Conservation (phyloP, 2,888 invertebrate genomes). For the Cinara cedri region DNA sequence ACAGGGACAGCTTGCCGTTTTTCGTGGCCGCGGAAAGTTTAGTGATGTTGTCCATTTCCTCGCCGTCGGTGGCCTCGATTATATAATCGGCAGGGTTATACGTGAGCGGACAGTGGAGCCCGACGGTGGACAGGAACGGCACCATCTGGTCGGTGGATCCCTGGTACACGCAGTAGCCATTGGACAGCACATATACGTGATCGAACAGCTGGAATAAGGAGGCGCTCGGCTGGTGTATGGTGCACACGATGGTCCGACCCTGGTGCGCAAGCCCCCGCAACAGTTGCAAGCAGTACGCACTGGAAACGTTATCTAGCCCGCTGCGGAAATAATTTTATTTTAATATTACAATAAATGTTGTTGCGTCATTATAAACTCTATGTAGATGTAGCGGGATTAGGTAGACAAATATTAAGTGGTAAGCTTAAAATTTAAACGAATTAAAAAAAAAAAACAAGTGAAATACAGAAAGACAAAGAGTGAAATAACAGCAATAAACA, state of each 20-base stretch:
- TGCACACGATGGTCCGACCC: conserved; percentile 74
- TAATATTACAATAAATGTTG: too few relatives aligned
- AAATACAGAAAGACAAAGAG: too few relatives aligned
- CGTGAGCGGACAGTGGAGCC: conserved; percentile 69
- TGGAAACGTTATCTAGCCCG: conserved; percentile 73
- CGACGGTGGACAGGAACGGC: conserved; percentile 67
- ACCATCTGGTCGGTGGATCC: conserved; percentile 70
- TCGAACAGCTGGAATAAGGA: conserved; percentile 71
- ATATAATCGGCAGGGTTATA: conserved; percentile 76
- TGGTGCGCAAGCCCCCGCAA: conserved; percentile 69
- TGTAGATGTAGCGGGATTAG: too few relatives aligned
- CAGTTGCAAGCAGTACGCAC: conserved; percentile 69
- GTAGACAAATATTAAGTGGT: too few relatives aligned
- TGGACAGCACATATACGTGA: conserved; percentile 71
- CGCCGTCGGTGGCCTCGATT: conserved; percentile 68
- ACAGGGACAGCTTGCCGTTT: conserved; percentile 68
- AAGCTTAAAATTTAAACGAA: too few relatives aligned
- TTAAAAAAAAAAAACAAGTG: too few relatives aligned
- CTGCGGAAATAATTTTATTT: conserved; percentile 62
- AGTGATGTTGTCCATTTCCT: conserved; percentile 66
- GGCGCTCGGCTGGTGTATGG: conserved; percentile 75
- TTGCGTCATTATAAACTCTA: too few relatives aligned
- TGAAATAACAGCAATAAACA: too few relatives aligned
- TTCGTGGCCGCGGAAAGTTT: conserved; percentile 67
- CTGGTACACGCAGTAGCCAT: conserved; percentile 72